phyloP scores from a whole-genome alignment of 92 coral and sea anemone genomes.

The Heteractis magnifica region DNA sequence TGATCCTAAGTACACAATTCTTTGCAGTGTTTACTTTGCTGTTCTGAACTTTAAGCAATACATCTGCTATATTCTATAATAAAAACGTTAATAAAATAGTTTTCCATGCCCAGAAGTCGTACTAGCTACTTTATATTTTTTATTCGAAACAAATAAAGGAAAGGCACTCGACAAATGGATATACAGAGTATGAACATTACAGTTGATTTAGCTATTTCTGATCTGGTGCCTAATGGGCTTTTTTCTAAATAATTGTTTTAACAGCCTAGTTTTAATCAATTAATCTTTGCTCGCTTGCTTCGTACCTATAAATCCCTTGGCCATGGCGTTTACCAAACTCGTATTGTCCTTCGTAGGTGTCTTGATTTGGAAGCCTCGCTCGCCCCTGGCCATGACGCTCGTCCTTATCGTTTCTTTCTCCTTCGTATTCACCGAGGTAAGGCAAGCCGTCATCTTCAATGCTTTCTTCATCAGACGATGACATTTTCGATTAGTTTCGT shows the following conservation, averaged over 20 bases:
- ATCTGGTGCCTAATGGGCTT: not conserved
- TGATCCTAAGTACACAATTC: too few species aligned
- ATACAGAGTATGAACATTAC: too few species aligned
- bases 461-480: conserved; percentile 64
- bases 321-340: conserved; percentile 80
- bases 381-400: conserved; percentile 76
- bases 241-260: not conserved
- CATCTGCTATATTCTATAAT: too few species aligned
- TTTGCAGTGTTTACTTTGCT: too few species aligned
- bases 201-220: not conserved
- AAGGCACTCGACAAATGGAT: too few species aligned
- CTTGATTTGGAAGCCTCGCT: conserved; percentile 84
- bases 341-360: conserved; percentile 75
- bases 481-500: conserved; percentile 36
- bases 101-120: too few species aligned
- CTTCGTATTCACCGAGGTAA: conserved; percentile 80
- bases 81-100: too few species aligned
- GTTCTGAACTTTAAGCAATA: too few species aligned
- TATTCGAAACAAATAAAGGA: too few species aligned
- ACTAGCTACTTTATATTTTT: too few species aligned
- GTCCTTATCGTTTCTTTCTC: conserved; percentile 72
- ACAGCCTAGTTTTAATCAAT: not conserved
- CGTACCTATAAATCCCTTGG: conserved; percentile 72
- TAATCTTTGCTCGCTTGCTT: not conserved
- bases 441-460: conserved; percentile 75